Evolutionary conservation across 2,797 vertebrate species (phyloP).

Genomic region (Trachurus trachurus): DNA sequence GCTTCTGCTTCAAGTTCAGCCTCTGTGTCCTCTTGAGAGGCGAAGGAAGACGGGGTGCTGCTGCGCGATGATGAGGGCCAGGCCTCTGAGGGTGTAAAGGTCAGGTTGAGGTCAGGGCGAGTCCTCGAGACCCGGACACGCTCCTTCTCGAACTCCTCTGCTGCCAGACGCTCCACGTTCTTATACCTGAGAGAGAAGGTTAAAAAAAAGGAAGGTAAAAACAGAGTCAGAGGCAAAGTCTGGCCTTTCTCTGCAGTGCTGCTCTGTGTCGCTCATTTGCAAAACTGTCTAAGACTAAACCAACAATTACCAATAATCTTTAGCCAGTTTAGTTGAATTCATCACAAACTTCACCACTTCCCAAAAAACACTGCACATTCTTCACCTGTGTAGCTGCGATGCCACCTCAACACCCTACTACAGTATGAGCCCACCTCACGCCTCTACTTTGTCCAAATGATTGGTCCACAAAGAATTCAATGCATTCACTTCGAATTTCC

Average conservation of each 20-base stretch:
- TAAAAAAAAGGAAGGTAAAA: background rate
- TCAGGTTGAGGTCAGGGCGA: constrained; percentile 87
- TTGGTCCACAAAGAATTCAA: constrained; percentile 15
- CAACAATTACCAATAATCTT: background rate
- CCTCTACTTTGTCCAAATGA: constrained; percentile 18
- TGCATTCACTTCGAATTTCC: constrained; percentile 31
- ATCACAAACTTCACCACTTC: constrained; percentile 1
- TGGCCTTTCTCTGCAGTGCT: background rate
- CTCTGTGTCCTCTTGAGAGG: constrained; percentile 82
- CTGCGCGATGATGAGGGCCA: constrained; percentile 83
- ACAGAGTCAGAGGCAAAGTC: constrained; percentile 10
- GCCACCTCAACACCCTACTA: background rate
- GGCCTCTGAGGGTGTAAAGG: constrained; percentile 85
- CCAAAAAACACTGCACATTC: constrained; percentile 5
- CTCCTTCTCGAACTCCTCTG: constrained; percentile 93
- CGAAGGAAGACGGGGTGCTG: constrained; percentile 82
- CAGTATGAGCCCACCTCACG: constrained; percentile 27
- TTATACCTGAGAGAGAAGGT: constrained; percentile 89
- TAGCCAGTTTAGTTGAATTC: background rate
- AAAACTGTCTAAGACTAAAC: constrained; percentile 11
- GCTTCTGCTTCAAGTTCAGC: constrained; percentile 70
- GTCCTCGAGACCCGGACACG: constrained; percentile 81
- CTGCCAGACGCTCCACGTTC: constrained; percentile 93
- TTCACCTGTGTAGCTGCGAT: background rate
- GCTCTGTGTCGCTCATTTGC: constrained; percentile 9